phyloP scores from a whole-genome alignment of 2,888 invertebrate genomes.

The Xanthia icteritia region DNA sequence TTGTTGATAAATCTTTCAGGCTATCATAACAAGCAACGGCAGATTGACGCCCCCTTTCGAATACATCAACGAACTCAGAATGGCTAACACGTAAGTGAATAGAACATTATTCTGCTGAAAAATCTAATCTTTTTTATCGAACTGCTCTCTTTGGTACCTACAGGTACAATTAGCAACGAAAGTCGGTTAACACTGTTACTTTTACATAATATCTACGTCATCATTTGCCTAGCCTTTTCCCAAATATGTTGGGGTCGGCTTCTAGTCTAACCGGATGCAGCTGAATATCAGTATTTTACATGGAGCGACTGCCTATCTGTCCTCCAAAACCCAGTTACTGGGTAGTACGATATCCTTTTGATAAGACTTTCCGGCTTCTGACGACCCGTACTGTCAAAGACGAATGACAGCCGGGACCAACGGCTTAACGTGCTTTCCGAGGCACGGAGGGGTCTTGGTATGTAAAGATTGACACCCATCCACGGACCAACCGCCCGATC shows the following conservation, averaged over 20 bases:
- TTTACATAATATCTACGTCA: neutral
- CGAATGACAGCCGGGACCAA: neutral
- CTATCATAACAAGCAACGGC: constrained; percentile 99
- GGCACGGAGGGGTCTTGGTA: neutral
- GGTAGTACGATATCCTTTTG: neutral
- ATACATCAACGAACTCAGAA: constrained; percentile 97
- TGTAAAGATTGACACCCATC: neutral
- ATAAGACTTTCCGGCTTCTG: neutral
- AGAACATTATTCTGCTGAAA: neutral
- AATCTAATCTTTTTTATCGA: neutral
- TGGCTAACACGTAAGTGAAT: constrained; percentile 90
- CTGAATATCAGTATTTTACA: neutral
- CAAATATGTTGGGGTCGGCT: neutral
- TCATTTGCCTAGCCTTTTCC: neutral
- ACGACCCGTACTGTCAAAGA: neutral
- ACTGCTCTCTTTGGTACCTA: neutral
- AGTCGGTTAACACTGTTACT: neutral
- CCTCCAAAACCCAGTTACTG: neutral
- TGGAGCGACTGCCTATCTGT: neutral
- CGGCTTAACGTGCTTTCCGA: neutral
- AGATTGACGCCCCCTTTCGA: constrained; percentile 97
- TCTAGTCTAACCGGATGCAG: neutral
- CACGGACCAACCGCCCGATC: neutral
- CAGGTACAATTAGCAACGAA: neutral
- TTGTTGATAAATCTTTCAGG: constrained; percentile 89